phyloP scores from a whole-genome alignment of 2,113 vertebrate species.

The Turnix velox region DNA sequence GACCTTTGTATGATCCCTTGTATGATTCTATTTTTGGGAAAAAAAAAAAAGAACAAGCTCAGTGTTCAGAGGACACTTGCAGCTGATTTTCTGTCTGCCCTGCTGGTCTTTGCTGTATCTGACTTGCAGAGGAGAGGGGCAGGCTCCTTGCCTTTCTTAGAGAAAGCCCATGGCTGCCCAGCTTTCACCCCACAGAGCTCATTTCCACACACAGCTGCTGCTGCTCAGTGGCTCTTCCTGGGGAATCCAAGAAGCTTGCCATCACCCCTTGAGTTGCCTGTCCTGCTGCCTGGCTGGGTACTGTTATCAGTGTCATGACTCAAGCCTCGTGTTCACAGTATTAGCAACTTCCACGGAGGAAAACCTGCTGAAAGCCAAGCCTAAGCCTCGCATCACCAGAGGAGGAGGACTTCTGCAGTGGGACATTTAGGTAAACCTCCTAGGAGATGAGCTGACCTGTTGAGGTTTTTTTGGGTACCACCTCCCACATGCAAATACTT shows the following conservation, averaged over 20 bases:
- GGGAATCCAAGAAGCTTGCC: neutral
- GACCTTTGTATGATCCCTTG: too few species aligned
- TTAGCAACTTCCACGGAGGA: neutral
- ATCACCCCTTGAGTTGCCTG: neutral
- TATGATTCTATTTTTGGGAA: too few species aligned
- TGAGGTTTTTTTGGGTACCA: neutral
- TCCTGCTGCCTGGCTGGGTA: neutral
- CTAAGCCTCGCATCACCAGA: neutral
- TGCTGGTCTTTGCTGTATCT: neutral
- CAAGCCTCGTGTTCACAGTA: neutral
- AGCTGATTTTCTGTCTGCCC: neutral
- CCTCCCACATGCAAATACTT: neutral
- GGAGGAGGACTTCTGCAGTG: neutral
- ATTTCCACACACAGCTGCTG: fast-evolving
- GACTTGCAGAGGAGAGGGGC: fast-evolving
- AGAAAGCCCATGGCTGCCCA: fast-evolving
- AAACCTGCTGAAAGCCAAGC: neutral
- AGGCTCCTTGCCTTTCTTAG: neutral
- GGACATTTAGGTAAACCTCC: fast-evolving
- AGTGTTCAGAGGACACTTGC: neutral
- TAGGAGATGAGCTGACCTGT: fast-evolving
- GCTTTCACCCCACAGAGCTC: too few species aligned
- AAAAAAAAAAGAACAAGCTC: neutral
- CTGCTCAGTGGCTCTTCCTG: neutral
- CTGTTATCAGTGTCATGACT: fast-evolving